These are phyloP conservation scores for Neosalanx taihuensis DNA, from an alignment of 2,797 vertebrate genomes.

Conservation along the genomic window DNA sequence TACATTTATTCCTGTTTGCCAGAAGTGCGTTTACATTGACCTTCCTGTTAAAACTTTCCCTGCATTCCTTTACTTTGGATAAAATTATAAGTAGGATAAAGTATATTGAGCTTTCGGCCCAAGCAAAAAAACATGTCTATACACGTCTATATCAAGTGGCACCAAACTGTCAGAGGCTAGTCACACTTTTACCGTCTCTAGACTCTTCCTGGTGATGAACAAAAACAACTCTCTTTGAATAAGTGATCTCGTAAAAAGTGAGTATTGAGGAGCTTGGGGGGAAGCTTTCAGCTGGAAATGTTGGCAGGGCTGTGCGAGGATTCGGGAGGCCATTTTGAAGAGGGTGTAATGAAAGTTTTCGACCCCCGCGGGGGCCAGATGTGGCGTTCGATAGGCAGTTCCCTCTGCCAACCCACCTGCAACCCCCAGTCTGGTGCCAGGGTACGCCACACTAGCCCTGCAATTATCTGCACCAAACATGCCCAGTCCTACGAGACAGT, in stretches of 20 bases:
- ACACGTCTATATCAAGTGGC: neutral
- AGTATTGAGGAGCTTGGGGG: constrained; percentile 6
- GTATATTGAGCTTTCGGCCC: too few relatives aligned
- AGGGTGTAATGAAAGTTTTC: constrained; percentile 62
- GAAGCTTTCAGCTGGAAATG: constrained; percentile 25
- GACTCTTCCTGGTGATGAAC: constrained; percentile 2
- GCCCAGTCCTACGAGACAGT: constrained; percentile 61
- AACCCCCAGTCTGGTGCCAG: constrained; percentile 51
- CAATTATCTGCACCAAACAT: constrained; percentile 73
- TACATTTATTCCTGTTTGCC: too few relatives aligned
- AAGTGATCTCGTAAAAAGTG: neutral
- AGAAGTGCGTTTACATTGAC: too few relatives aligned
- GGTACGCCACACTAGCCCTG: constrained; percentile 56
- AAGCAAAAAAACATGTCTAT: too few relatives aligned
- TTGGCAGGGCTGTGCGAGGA: constrained; percentile 42
- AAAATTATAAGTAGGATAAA: too few relatives aligned
- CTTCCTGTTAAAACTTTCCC: neutral
- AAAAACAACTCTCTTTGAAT: neutral
- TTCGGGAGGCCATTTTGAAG: constrained; percentile 60
- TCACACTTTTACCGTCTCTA: neutral
- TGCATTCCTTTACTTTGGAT: neutral
- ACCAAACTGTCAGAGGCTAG: neutral
- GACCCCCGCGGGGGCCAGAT: constrained; percentile 63
- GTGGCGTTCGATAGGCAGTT: constrained; percentile 62
- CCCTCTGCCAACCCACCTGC: constrained; percentile 70